phyloP scores from a whole-genome alignment of 1,140 invertebrate species.

The Diorhabda carinulata region DNA sequence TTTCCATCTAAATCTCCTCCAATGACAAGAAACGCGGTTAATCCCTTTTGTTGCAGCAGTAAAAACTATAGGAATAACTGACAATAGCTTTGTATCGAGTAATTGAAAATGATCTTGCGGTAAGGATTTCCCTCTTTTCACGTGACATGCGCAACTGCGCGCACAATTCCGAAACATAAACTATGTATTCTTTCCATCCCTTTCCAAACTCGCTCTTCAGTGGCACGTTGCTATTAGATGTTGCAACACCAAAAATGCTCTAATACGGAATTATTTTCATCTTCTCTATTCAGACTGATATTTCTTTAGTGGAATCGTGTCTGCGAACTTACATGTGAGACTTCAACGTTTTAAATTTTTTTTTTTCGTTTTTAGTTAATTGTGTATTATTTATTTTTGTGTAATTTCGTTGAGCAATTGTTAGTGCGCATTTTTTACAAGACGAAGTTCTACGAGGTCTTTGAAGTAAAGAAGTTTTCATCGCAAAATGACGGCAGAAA shows the following conservation, averaged over 20 bases:
- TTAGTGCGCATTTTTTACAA: slow-evolving; percentile 20
- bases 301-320: neutral
- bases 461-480: slow-evolving; percentile 44
- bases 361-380: slow-evolving; percentile 12
- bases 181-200: slow-evolving; percentile 8
- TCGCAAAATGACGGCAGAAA: slow-evolving; percentile 39
- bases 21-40: neutral
- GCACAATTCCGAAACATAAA: slow-evolving; percentile 15
- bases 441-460: slow-evolving; percentile 47
- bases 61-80: neutral
- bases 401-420: neutral
- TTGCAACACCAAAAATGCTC: slow-evolving; percentile 12
- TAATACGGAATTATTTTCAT: slow-evolving; percentile 6
- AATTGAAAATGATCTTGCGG: slow-evolving; percentile 19
- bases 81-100: slow-evolving; percentile 11
- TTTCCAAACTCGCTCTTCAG: slow-evolving; percentile 10
- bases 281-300: neutral
- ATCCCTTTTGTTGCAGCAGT: neutral
- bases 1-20: neutral
- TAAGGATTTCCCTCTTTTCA: slow-evolving; percentile 9
- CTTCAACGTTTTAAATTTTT: slow-evolving; percentile 1
- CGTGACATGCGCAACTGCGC: slow-evolving; percentile 21
- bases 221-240: slow-evolving; percentile 4
- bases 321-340: slow-evolving; percentile 15
- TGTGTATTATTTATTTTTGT: neutral